These are phyloP conservation scores for Misgurnus anguillicaudatus DNA, from an alignment of 2,113 vertebrate species.

Conservation along the genomic window DNA sequence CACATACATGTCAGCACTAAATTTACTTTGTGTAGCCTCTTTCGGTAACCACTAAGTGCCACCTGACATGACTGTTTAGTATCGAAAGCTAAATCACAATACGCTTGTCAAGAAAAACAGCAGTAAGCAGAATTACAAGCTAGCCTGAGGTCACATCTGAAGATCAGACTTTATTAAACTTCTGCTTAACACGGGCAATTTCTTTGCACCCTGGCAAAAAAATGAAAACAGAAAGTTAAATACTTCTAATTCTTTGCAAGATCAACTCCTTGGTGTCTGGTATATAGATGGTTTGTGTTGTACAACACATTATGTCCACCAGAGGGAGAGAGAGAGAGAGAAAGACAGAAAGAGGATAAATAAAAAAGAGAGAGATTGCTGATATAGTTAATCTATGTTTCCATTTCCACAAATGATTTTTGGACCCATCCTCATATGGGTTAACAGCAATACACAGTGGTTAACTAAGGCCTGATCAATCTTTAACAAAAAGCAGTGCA, in stretches of 20 bases:
- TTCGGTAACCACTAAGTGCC: not conserved
- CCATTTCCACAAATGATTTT: not conserved
- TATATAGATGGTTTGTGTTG: not conserved
- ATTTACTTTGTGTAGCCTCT: not conserved
- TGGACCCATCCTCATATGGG: not conserved
- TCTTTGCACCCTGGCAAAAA: not conserved
- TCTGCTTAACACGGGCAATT: constrained; percentile 19
- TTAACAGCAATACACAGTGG: not conserved
- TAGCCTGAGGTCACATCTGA: constrained; percentile 20
- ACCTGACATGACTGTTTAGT: constrained; percentile 21
- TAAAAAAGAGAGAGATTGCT: not conserved
- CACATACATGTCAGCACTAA: not conserved
- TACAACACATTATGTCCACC: constrained; percentile 19
- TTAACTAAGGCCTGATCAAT: too few species aligned
- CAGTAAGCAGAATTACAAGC: constrained; percentile 35
- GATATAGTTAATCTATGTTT: too few species aligned
- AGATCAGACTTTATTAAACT: constrained; percentile 15
- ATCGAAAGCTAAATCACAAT: constrained; percentile 14
- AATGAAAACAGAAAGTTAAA: not conserved
- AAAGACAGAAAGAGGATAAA: not conserved
- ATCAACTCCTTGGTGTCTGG: not conserved
- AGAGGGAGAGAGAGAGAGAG: constrained; percentile 26
- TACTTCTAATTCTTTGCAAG: not conserved
- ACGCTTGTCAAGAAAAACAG: constrained; percentile 23
- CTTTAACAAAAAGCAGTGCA: too few species aligned